Evolutionary conservation across 2,797 vertebrate genomes (phyloP), one percentile per base, ranked within the genome.

Genomic region (Rhyacichthys aspro): DNA sequence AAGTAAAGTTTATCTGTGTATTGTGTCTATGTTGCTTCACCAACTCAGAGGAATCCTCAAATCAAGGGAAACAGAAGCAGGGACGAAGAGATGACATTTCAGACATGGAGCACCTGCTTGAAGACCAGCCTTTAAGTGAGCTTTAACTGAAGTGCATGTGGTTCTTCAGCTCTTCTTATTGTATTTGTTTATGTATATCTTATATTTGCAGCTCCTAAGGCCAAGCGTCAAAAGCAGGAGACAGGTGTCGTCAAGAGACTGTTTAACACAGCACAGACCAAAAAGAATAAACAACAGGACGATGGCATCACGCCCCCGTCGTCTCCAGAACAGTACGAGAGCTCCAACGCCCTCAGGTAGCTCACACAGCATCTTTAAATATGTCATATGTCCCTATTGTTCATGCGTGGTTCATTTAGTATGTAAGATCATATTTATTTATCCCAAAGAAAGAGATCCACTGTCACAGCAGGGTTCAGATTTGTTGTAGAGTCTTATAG

Each of bases 221-320:
- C 85, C 0, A 91, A 90, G 69, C 79, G 89, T 5, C 82, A 67
- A 54, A 93, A 93, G 9, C 90, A 87, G 38, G 91, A 92, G 1
- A 56, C 90, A 0, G 90, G 95, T 1, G 94, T 92, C 0, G 91
- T 75, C 1, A 98, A 97, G 88, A 93, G 90, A 50, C 89, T 98
- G 48, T 98, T 98, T 15, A 81, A 67, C 0, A 17, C 9, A 0
- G 52, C 72, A 0, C 70, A 81, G 1, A 76, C 71, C 9, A 14
- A 60, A 45, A 77, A 78, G 32, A 83, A 82, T 63, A 82, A 72
- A 3, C 89, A 79, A 0, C 47, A 59, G 4, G 69, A 56, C 2
- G 18, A 69, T 52, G 88, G 83, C 47, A 90, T 93, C 79, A 91
- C 91, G 0, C 94, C 92, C 0, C 91, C 93, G 0, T 91, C 83